Conservation (phyloP, 2,797 vertebrate species). For the Thamnophis elegans region DNA sequence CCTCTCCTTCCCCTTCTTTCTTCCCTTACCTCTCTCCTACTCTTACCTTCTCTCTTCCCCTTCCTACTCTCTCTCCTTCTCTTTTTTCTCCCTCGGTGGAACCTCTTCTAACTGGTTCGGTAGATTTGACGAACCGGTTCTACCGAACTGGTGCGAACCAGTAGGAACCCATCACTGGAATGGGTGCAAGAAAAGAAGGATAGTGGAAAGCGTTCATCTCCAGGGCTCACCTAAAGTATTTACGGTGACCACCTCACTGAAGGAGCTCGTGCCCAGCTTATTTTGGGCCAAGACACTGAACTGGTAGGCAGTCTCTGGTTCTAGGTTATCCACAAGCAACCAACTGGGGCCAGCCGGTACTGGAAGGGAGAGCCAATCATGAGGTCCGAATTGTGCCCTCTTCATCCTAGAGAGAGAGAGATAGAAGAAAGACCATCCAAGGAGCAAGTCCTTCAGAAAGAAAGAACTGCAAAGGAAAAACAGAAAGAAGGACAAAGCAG, state of each 20-base stretch:
- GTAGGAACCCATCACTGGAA: too few relatives aligned
- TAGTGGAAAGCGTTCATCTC: neutral
- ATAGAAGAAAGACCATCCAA: constrained; percentile 57
- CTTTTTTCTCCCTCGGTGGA: too few relatives aligned
- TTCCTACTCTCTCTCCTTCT: too few relatives aligned
- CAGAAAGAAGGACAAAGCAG: neutral
- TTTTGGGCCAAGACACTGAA: constrained; percentile 99
- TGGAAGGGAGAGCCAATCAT: constrained; percentile 96
- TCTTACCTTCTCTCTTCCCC: too few relatives aligned
- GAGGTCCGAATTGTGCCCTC: constrained; percentile 93
- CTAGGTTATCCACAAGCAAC: constrained; percentile 90
- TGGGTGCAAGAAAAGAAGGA: neutral
- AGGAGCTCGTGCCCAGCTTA: constrained; percentile 97
- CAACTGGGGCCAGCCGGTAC: constrained; percentile 89
- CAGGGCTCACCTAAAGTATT: constrained; percentile 89
- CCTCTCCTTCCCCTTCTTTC: too few relatives aligned
- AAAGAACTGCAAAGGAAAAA: constrained; percentile 9
- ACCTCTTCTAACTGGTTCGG: too few relatives aligned
- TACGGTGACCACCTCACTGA: constrained; percentile 99
- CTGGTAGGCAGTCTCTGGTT: constrained; percentile 96
- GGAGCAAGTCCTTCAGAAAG: neutral
- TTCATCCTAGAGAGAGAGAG: constrained; percentile 83
- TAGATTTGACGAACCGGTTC: too few relatives aligned
- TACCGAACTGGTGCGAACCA: too few relatives aligned
- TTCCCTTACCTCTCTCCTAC: too few relatives aligned